A percentile compares a stretch with the other conserved stretches of the same genome.
These are phyloP conservation scores for Lacerta agilis DNA, from an alignment of 2,797 vertebrate genomes.

Conservation along the genomic window DNA sequence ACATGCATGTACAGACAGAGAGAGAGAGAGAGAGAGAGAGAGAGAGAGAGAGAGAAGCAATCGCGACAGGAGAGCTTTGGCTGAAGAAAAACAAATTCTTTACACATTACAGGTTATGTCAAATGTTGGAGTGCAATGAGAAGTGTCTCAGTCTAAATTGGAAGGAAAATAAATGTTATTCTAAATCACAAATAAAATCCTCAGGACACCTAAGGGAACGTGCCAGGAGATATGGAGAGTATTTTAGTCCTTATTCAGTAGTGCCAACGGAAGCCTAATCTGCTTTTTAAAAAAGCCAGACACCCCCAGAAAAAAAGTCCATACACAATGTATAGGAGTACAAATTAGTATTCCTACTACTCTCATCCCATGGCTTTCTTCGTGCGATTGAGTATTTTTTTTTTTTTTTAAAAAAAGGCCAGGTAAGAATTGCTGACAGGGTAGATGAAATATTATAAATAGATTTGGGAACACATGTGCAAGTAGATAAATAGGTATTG, in stretches of 20 bases:
- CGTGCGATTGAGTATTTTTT: too few species aligned
- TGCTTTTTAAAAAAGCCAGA: too few species aligned
- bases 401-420: too few species aligned
- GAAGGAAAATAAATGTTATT: slow-evolving; percentile 1
- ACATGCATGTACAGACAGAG: neutral
- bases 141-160: neutral
- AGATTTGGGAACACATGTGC: too few species aligned
- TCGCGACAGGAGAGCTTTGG: neutral
- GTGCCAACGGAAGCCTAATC: too few species aligned
- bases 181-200: slow-evolving; percentile 20
- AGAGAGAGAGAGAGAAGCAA: neutral
- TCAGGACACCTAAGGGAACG: neutral
- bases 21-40: too few species aligned
- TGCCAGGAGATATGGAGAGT: neutral
- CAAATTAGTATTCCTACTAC: too few species aligned
- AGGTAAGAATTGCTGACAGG: too few species aligned
- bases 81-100: neutral
- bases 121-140: neutral
- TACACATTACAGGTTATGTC: neutral
- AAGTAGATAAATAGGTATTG: too few species aligned
- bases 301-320: too few species aligned
- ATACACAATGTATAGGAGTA: neutral
- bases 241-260: neutral
- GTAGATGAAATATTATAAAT: too few species aligned
- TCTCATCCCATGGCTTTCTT: too few species aligned